phyloP scores from a whole-genome alignment of 1,140 invertebrate species.

The Bombus pascuorum region DNA sequence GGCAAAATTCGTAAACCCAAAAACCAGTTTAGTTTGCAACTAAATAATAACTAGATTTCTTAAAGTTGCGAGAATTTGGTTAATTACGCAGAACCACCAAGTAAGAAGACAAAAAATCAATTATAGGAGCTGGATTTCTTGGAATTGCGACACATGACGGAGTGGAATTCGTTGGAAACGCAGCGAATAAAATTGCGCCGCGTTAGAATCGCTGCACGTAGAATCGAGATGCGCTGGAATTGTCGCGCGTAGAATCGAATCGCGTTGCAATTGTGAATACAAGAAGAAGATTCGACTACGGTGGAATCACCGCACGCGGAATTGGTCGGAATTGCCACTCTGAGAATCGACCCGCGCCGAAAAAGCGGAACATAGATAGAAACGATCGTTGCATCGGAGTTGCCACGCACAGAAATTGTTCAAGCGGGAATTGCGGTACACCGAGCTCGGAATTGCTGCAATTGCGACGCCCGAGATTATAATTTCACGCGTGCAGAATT shows the following conservation, averaged over 20 bases:
- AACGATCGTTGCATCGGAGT: too few relatives aligned
- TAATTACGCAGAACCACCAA: rapidly evolving
- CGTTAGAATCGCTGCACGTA: too few relatives aligned
- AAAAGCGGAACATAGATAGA: too few relatives aligned
- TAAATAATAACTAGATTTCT: not conserved
- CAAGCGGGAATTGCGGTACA: rapidly evolving
- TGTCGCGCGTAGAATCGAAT: too few relatives aligned
- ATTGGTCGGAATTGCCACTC: not conserved
- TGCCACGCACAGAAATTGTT: too few relatives aligned
- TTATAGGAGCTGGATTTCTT: not conserved
- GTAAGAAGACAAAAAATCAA: not conserved
- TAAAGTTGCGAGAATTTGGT: not conserved
- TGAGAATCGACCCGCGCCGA: too few relatives aligned
- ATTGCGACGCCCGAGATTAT: rapidly evolving
- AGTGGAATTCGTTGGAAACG: too few relatives aligned
- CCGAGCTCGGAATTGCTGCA: rapidly evolving
- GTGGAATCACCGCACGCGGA: too few relatives aligned
- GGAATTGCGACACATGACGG: not conserved
- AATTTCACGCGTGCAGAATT: rapidly evolving
- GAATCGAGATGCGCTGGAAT: not conserved
- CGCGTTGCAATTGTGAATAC: not conserved
- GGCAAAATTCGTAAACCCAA: not conserved
- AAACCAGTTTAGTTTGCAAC: not conserved
- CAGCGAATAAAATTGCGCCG: too few relatives aligned
- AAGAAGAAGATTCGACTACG: not conserved